phyloP scores from a whole-genome alignment of 2,888 invertebrate species.

The Trachelus stipa region DNA sequence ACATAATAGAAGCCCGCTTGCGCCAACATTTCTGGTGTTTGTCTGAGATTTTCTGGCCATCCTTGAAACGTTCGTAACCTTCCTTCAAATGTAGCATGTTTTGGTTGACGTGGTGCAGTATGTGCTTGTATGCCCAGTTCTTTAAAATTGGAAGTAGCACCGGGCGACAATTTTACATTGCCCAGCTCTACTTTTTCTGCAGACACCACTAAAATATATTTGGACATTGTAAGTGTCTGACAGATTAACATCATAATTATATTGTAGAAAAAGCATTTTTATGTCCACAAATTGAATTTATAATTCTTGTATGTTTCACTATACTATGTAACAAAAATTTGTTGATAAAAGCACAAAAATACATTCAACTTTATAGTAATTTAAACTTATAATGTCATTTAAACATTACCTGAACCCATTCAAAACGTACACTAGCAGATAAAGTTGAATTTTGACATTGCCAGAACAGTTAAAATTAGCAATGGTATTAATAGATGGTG shows the following conservation, averaged over 20 bases:
- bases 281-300: background rate
- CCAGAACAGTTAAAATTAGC: slow-evolving; percentile 51
- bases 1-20: slow-evolving; percentile 91
- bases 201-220: slow-evolving; percentile 30
- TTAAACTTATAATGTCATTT: background rate
- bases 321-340: background rate
- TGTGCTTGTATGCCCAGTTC: slow-evolving; percentile 74
- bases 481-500: slow-evolving; percentile 9
- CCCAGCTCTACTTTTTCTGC: slow-evolving; percentile 57
- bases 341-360: background rate
- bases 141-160: slow-evolving; percentile 62
- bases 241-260: slow-evolving; percentile 6
- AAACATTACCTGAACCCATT: slow-evolving; percentile 49
- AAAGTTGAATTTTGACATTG: slow-evolving; percentile 41
- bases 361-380: background rate
- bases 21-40: slow-evolving; percentile 81
- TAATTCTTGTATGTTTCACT: slow-evolving; percentile 2
- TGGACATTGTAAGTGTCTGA: background rate
- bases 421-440: slow-evolving; percentile 24
- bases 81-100: slow-evolving; percentile 76
- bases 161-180: slow-evolving; percentile 60
- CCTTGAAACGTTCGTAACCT: slow-evolving; percentile 77
- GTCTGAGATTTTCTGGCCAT: slow-evolving; percentile 83
- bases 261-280: too few relatives aligned
- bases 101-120: slow-evolving; percentile 74